Percentiles rank a stretch among this genome's conserved stretches.
Evolutionary conservation across 2,113 vertebrate genomes (phyloP).

Genomic region (Callaeas wilsoni): DNA sequence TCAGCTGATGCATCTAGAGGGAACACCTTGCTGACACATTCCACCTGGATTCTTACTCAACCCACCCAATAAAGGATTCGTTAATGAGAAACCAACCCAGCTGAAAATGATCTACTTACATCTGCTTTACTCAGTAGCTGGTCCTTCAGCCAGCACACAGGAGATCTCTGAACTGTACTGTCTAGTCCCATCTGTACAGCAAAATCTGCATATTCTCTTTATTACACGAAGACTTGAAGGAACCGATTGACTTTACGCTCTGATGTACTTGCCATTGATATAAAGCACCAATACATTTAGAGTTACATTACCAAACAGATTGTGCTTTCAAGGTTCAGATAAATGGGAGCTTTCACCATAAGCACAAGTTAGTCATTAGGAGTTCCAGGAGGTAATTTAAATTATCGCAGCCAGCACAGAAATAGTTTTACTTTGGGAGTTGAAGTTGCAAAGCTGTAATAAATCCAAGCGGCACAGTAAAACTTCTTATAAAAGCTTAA

Average conservation of each 20-base stretch:
- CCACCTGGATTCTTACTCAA: not conserved
- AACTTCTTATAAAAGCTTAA: conserved; percentile 2
- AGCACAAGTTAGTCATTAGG: not conserved
- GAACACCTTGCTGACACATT: not conserved
- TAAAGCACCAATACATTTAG: not conserved
- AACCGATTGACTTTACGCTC: not conserved
- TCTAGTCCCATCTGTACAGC: not conserved
- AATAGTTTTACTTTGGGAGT: not conserved
- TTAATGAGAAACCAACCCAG: not conserved
- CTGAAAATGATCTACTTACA: not conserved
- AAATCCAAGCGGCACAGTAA: not conserved
- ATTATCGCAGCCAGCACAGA: not conserved
- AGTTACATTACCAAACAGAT: not conserved
- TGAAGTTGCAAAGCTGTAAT: not conserved
- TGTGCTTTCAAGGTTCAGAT: not conserved
- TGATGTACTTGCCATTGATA: not conserved
- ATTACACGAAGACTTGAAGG: not conserved
- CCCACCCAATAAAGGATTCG: not conserved
- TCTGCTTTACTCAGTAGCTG: not conserved
- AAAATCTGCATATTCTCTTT: not conserved
- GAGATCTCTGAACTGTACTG: not conserved
- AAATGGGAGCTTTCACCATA: not conserved
- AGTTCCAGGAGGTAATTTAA: not conserved
- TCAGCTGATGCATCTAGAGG: not conserved
- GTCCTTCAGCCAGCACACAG: not conserved